A percentile compares a stretch with the other conserved stretches of the same genome.
Evolutionary conservation across 2,888 invertebrate genomes (phyloP).

Genomic region (Tridacna gigas): DNA sequence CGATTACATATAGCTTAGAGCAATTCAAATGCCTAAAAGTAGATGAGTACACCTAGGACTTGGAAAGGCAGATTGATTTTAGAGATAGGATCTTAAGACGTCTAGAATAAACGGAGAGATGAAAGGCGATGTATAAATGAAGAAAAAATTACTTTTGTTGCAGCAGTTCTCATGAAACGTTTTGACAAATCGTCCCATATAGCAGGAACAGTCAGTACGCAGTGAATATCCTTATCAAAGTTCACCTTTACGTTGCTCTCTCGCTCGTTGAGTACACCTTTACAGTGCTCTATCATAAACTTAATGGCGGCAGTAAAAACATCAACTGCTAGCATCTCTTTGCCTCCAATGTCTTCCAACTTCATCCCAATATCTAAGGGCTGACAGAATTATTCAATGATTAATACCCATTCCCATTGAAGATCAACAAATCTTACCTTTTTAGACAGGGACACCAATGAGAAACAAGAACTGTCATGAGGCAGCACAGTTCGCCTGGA

Average conservation of each 20-base stretch:
- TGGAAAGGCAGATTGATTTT: too few relatives aligned
- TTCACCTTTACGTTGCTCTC: not conserved
- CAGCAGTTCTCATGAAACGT: constrained; percentile 46
- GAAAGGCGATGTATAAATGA: too few relatives aligned
- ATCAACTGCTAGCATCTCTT: constrained; percentile 43
- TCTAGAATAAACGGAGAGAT: too few relatives aligned
- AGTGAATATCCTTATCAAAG: constrained; percentile 2
- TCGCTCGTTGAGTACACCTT: constrained; percentile 15
- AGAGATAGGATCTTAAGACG: too few relatives aligned
- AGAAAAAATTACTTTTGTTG: constrained; percentile 33
- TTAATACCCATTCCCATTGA: too few relatives aligned
- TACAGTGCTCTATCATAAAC: constrained; percentile 42
- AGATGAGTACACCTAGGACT: too few relatives aligned
- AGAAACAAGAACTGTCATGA: too few relatives aligned
- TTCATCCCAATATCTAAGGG: constrained; percentile 45
- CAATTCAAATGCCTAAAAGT: too few relatives aligned
- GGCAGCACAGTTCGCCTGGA: too few relatives aligned
- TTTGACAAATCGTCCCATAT: constrained; percentile 46
- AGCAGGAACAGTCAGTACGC: constrained; percentile 27
- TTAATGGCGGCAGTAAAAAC: constrained; percentile 45
- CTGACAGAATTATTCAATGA: constrained; percentile 30
- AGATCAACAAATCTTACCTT: too few relatives aligned
- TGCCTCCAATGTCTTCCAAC: constrained; percentile 44
- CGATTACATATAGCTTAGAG: too few relatives aligned
- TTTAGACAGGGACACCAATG: too few relatives aligned